Evolutionary conservation across 2,113 vertebrate genomes (phyloP).

Genomic region (Ctenodactylus gundi): DNA sequence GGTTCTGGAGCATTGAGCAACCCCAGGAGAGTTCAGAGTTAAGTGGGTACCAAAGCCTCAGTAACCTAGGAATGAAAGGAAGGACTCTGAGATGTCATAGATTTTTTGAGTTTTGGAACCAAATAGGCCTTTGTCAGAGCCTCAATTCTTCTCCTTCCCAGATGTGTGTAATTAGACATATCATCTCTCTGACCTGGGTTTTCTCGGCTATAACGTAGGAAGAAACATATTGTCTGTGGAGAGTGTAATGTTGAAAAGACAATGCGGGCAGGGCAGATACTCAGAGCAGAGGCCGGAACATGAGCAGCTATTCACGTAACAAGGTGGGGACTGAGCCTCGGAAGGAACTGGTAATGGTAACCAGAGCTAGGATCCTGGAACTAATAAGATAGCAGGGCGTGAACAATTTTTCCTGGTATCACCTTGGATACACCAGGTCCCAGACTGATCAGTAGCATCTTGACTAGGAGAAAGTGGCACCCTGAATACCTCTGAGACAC

Average conservation of each 20-base stretch:
- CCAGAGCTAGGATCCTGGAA: not conserved
- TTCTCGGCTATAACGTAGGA: not conserved
- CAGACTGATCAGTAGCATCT: not conserved
- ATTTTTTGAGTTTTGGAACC: not conserved
- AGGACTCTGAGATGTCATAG: not conserved
- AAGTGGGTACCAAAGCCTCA: not conserved
- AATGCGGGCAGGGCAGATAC: not conserved
- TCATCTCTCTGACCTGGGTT: not conserved
- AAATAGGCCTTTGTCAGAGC: not conserved
- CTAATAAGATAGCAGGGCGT: no score
- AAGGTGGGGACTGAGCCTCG: not conserved
- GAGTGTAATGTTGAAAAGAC: accelerated
- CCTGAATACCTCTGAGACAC: not conserved
- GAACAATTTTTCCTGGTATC: not conserved
- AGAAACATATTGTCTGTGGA: not conserved
- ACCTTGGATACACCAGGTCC: not conserved
- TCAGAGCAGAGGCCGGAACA: accelerated
- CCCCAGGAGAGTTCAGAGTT: not conserved
- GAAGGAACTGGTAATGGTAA: not conserved
- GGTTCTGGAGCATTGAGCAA: not conserved
- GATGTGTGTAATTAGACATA: not conserved
- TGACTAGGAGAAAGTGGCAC: not conserved
- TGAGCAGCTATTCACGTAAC: not conserved
- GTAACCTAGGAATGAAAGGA: not conserved
- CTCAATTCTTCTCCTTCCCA: not conserved